Percentiles rank a stretch among this genome's conserved stretches.
These are phyloP conservation scores for Oscheius myriophilus DNA, from an alignment of 2,888 invertebrate species.

Conservation along the genomic window DNA sequence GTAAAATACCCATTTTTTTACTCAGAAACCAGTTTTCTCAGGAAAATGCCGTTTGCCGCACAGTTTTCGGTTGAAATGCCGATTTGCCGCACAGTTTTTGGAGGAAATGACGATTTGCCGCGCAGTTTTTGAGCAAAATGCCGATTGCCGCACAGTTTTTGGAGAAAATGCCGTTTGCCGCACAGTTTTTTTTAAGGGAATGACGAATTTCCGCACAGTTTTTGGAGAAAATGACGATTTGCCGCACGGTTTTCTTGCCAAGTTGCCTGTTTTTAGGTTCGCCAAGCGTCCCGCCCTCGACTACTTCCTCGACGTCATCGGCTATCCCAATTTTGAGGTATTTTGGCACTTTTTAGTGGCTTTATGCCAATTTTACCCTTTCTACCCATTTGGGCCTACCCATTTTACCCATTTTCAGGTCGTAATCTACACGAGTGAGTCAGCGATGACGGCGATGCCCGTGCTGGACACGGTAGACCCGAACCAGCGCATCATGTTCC, in stretches of 20 bases:
- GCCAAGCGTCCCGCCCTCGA: constrained; percentile 97
- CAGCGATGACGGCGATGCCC: constrained; percentile 92
- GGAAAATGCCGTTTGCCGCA: too few relatives aligned
- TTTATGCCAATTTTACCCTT: too few relatives aligned
- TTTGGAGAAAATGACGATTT: too few relatives aligned
- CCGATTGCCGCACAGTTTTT: too few relatives aligned
- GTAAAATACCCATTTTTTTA: not conserved
- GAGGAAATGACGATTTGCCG: not conserved
- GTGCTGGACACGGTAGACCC: constrained; percentile 92
- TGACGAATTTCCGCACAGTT: too few relatives aligned
- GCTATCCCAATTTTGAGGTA: constrained; percentile 87
- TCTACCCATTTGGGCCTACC: too few relatives aligned
- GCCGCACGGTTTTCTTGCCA: constrained; percentile 7
- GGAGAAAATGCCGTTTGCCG: too few relatives aligned
- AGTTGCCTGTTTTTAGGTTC: constrained; percentile 83
- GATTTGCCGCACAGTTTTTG: not conserved
- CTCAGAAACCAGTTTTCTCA: not conserved
- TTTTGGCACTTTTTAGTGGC: not conserved
- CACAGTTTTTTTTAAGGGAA: too few relatives aligned
- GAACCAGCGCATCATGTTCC: constrained; percentile 85
- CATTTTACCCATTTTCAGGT: constrained; percentile 71
- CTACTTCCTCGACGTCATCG: constrained; percentile 87
- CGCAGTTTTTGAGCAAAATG: too few relatives aligned
- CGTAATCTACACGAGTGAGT: constrained; percentile 95
- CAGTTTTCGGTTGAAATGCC: too few relatives aligned